These are phyloP conservation scores for Acomys russatus DNA, from an alignment of 2,797 vertebrate species.

Conservation along the genomic window DNA sequence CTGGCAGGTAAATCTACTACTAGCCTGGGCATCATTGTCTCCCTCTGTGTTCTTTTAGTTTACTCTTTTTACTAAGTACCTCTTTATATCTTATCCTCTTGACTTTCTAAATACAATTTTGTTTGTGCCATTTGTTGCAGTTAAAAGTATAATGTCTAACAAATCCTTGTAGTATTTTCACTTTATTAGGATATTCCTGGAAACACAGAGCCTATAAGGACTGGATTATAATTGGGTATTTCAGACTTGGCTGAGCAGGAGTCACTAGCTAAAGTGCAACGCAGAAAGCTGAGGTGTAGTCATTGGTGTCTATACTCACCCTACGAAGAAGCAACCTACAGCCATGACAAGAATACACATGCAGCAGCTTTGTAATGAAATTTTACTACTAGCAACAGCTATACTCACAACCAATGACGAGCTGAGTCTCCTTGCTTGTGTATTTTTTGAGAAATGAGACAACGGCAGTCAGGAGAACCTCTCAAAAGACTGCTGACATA, in stretches of 20 bases:
- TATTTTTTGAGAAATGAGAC: constrained; percentile 43
- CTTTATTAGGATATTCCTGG: constrained; percentile 37
- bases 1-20: not conserved
- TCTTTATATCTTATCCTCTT: not conserved
- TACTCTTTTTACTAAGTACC: not conserved
- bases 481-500: constrained; percentile 29
- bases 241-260: not conserved
- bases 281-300: not conserved
- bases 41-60: not conserved
- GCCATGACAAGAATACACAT: not conserved
- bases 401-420: not conserved
- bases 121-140: not conserved
- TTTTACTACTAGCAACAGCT: not conserved
- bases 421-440: not conserved
- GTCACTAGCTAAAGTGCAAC: not conserved
- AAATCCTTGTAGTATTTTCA: not conserved
- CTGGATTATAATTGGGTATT: constrained; percentile 35
- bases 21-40: not conserved
- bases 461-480: not conserved
- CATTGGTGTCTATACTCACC: not conserved
- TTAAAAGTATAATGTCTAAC: constrained; percentile 22
- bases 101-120: constrained; percentile 46
- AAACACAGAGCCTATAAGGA: constrained; percentile 24
- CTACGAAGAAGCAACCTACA: not conserved
- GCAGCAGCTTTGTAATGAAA: constrained; percentile 25